Evolutionary conservation across 2,113 vertebrate genomes (phyloP).

Genomic region (Hemicordylus capensis): DNA sequence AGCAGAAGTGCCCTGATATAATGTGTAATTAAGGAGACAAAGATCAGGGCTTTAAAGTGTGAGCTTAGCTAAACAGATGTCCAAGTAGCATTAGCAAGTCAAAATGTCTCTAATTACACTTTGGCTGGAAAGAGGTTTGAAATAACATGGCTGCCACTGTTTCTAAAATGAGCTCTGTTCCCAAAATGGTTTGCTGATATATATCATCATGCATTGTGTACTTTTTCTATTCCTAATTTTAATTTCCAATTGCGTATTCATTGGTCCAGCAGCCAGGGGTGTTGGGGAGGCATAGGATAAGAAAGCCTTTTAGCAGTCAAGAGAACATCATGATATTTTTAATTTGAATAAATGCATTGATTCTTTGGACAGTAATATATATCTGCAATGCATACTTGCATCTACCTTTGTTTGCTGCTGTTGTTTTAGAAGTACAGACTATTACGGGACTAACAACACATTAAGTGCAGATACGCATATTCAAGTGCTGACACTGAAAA

Average conservation of each 20-base stretch:
- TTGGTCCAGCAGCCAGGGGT: not conserved
- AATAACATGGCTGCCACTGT: not conserved
- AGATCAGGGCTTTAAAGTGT: conserved; percentile 49
- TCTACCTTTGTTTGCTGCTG: not conserved
- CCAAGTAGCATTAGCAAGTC: conserved; percentile 36
- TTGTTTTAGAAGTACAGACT: not conserved
- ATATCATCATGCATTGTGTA: not conserved
- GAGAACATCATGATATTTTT: no score
- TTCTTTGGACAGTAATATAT: no score
- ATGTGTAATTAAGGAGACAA: conserved; percentile 50
- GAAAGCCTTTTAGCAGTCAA: not conserved
- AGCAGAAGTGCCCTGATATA: conserved; percentile 44
- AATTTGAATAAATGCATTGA: not conserved
- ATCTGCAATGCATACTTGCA: no score
- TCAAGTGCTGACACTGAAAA: no score
- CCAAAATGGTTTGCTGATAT: conserved; percentile 26
- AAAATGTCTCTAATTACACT: conserved; percentile 43
- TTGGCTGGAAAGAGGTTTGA: conserved; percentile 28
- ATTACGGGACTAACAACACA: not conserved
- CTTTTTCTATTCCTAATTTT: conserved; percentile 11
- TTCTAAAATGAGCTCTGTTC: not conserved
- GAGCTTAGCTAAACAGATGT: conserved; percentile 49
- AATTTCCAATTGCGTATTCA: not conserved
- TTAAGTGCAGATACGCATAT: not conserved
- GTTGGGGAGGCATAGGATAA: not conserved